Conservation (phyloP, 1,140 invertebrate genomes). For the Bombus affinis region DNA sequence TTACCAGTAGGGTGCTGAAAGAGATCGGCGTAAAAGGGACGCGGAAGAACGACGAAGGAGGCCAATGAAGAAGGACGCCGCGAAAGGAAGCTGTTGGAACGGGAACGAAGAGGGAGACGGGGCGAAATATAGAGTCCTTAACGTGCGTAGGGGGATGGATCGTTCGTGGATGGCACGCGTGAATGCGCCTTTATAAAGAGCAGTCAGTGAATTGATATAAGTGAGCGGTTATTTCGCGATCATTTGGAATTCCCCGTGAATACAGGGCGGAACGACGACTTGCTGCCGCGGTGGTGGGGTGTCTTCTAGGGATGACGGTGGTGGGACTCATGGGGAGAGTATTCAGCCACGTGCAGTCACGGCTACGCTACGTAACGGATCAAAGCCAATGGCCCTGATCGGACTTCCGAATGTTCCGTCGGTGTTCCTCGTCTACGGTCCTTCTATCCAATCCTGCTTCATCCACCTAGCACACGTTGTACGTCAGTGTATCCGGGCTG, state of each 20-base stretch:
- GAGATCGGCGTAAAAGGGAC: slow-evolving; percentile 42
- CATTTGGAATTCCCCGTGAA: slow-evolving; percentile 78
- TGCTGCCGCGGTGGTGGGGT: neutral
- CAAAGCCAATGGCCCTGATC: slow-evolving; percentile 73
- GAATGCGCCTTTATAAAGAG: slow-evolving; percentile 81
- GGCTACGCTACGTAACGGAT: slow-evolving; percentile 66
- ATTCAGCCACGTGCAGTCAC: slow-evolving; percentile 69
- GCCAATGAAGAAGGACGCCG: slow-evolving; percentile 36
- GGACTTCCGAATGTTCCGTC: slow-evolving; percentile 64
- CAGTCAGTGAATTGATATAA: slow-evolving; percentile 82
- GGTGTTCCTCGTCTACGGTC: slow-evolving; percentile 20
- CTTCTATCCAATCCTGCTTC: slow-evolving; percentile 33
- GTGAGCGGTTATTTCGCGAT: slow-evolving; percentile 83
- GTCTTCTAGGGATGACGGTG: neutral
- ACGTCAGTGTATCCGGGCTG: neutral
- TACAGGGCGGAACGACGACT: slow-evolving; percentile 39
- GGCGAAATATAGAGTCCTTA: slow-evolving; percentile 60
- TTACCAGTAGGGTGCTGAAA: slow-evolving; percentile 45
- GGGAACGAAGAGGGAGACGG: slow-evolving; percentile 1
- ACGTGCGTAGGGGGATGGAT: slow-evolving; percentile 54
- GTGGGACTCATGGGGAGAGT: slow-evolving; percentile 27
- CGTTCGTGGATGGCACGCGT: slow-evolving; percentile 77
- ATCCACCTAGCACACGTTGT: neutral
- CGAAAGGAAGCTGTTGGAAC: slow-evolving; percentile 25
- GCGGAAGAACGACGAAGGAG: slow-evolving; percentile 17